These are phyloP conservation scores for Auanema sp. DNA, from an alignment of 2,888 invertebrate genomes.

Conservation along the genomic window DNA sequence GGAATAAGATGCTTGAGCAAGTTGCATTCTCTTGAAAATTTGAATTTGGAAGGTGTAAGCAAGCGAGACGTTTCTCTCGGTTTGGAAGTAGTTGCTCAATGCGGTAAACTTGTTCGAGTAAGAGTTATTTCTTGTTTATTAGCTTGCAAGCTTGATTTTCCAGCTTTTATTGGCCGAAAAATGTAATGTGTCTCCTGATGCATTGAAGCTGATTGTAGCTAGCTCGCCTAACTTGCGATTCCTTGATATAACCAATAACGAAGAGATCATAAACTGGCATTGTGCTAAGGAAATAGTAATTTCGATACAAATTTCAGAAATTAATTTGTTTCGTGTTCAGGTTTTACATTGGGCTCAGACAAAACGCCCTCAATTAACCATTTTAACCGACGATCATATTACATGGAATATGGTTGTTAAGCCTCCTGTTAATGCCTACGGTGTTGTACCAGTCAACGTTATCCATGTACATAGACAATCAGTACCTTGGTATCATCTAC, in stretches of 20 bases:
- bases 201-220: constrained; percentile 23
- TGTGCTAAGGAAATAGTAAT: constrained; percentile 24
- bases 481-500: background rate
- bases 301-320: no score
- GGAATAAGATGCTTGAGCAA: constrained; percentile 24
- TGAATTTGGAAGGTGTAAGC: constrained; percentile 47
- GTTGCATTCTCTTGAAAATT: constrained; percentile 23
- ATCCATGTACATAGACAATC: constrained; percentile 21
- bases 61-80: constrained; percentile 45
- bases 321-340: no score
- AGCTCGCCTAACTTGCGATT: constrained; percentile 21
- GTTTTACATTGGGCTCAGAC: background rate
- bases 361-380: constrained; percentile 14
- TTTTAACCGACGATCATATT: constrained; percentile 25
- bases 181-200: constrained; percentile 25
- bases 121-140: background rate
- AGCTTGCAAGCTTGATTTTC: background rate
- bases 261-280: constrained; percentile 23
- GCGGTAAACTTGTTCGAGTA: constrained; percentile 28
- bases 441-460: constrained; percentile 7
- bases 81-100: constrained; percentile 27
- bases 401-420: constrained; percentile 24
- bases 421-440: constrained; percentile 2
- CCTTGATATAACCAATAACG: constrained; percentile 40
- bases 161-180: constrained; percentile 39